Evolutionary conservation across 2,797 vertebrate genomes (phyloP).

Genomic region (Hoplostethus mediterraneus): DNA sequence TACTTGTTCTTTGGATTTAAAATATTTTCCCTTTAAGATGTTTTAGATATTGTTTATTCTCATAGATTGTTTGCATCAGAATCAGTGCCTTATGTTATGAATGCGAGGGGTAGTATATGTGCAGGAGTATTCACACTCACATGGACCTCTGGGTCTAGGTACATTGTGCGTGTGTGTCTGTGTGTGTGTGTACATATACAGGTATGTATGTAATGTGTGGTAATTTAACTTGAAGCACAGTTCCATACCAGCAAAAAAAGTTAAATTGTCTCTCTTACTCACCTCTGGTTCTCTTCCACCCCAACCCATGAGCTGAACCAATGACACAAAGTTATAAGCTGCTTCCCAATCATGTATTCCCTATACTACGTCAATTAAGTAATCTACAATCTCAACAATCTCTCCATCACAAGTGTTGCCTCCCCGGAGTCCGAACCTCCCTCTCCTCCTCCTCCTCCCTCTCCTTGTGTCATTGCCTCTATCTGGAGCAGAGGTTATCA

Average conservation of each 20-base stretch:
- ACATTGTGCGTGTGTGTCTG: constrained; percentile 50
- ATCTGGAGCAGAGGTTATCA: constrained; percentile 27
- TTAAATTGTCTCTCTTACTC: constrained; percentile 41
- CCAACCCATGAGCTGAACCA: constrained; percentile 60
- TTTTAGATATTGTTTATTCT: constrained; percentile 63
- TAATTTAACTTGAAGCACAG: constrained; percentile 70
- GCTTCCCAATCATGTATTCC: constrained; percentile 54
- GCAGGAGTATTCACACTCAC: constrained; percentile 56
- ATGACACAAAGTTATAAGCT: constrained; percentile 68
- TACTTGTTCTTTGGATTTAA: constrained; percentile 62
- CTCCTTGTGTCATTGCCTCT: constrained; percentile 41
- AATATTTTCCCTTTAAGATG: constrained; percentile 66
- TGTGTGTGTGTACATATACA: constrained; percentile 27
- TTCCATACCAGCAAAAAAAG: constrained; percentile 79
- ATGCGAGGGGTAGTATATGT: constrained; percentile 56
- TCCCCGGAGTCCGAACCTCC: constrained; percentile 54
- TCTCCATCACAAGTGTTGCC: constrained; percentile 70
- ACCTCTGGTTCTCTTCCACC: constrained; percentile 38
- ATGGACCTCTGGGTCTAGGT: constrained; percentile 64
- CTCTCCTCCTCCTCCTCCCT: constrained; percentile 1
- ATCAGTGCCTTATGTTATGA: constrained; percentile 82
- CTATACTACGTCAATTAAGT: constrained; percentile 25
- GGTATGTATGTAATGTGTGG: constrained; percentile 51
- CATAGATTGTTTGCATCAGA: constrained; percentile 56
- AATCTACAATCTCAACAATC: constrained; percentile 37